Evolutionary conservation across 2,797 vertebrate genomes (phyloP), one percentile per base, ranked within the genome.

Genomic region (Pygocentrus nattereri): DNA sequence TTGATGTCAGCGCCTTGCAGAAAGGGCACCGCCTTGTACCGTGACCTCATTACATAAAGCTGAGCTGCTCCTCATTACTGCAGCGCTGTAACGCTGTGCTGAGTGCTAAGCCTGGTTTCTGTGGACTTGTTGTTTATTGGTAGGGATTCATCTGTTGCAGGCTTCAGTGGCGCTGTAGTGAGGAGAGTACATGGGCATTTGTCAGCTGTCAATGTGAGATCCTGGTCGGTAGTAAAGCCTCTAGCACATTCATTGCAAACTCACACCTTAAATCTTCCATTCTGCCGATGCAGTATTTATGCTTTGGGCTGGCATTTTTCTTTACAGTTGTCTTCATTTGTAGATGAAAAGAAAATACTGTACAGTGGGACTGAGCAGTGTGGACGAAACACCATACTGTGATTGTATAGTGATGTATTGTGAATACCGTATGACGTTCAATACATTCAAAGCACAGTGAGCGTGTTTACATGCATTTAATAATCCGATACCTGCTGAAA

Each of bases 1-100:
- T 93, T 89, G 88, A 90, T 91, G 88, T 68, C 56, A 76, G 82
- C 78, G 83, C 78, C 80, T 79, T 76, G 62, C 65, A 79, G 52
- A 85, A 87, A 83, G 69, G 62, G 67, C 76, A 79, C 67, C 30
- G 72, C 65, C 27, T 79, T 31, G 49, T 76, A 82, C 30, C 18
- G 18, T 74, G 80, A 84, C 74, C 79, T 87, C 78, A 85, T 80
- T 75, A 81, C 44, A 34, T 81, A 70, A 77, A 83, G 64, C 31
- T 69, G 30, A 68, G 71, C 47, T 81, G 68, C 67, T 38, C 15
- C 59, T 67, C 69, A 70, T 68, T 15, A 47, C 80, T 69, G 64
- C 67, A 16, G n/a, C 50, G 72, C 16, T 41, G 41, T 8, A 27
- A 41, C 12, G 54, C 61, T 77, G 61, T 74, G 25, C 4, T 16